phyloP scores from a whole-genome alignment of 2,888 invertebrate genomes.

The Eulithis testata region DNA sequence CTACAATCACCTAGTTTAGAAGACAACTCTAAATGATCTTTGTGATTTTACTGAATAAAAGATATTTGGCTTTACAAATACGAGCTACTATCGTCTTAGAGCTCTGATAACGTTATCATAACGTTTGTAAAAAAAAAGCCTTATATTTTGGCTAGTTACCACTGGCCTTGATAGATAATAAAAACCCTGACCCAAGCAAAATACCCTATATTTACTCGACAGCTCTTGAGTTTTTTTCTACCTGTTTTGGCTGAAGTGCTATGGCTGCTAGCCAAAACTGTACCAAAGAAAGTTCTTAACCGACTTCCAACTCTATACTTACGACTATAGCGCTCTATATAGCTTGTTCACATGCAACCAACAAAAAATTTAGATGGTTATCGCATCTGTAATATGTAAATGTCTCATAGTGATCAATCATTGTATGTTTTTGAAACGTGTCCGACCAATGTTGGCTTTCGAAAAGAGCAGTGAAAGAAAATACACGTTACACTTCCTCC shows the following conservation, averaged over 20 bases:
- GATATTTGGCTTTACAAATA: too few relatives aligned
- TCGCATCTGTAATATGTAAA: constrained; percentile 20
- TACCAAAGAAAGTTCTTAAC: constrained; percentile 20
- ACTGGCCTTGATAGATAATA: constrained; percentile 19
- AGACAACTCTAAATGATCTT: too few relatives aligned
- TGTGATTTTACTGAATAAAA: too few relatives aligned
- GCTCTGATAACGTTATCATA: too few relatives aligned
- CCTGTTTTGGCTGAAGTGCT: constrained; percentile 35
- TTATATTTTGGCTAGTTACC: constrained; percentile 11
- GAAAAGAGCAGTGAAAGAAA: too few relatives aligned
- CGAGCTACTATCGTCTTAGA: too few relatives aligned
- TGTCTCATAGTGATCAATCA: constrained; percentile 13
- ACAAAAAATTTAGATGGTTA: constrained; percentile 1
- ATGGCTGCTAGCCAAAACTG: constrained; percentile 32
- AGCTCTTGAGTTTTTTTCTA: constrained; percentile 30
- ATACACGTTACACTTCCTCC: too few relatives aligned
- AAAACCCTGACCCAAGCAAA: constrained; percentile 25
- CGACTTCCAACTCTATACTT: constrained; percentile 22
- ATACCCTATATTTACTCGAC: constrained; percentile 26
- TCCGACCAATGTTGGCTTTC: too few relatives aligned
- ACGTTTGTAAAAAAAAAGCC: neutral
- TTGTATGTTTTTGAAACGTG: too few relatives aligned
- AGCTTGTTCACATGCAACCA: constrained; percentile 5
- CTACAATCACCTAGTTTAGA: too few relatives aligned
- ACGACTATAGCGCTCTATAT: constrained; percentile 3